These are phyloP conservation scores for Drosophila nigrodunni DNA, from an alignment of 1,140 invertebrate species.

Conservation along the genomic window DNA sequence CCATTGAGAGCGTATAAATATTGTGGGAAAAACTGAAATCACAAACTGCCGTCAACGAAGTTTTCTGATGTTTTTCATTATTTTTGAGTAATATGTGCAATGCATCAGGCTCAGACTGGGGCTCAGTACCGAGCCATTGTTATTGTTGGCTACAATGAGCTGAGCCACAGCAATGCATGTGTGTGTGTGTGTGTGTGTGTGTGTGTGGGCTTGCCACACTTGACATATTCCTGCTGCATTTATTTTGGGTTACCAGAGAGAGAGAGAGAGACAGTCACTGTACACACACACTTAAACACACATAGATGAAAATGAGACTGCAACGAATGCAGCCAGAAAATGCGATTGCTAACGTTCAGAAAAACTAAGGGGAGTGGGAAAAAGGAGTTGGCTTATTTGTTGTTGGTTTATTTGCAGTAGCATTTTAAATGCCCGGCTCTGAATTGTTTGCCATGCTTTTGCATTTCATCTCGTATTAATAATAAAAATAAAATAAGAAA, in stretches of 20 bases:
- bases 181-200: constrained; percentile 28
- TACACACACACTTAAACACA: not conserved
- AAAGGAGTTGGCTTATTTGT: constrained; percentile 6
- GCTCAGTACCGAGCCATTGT: constrained; percentile 29
- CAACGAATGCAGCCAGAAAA: constrained; percentile 17
- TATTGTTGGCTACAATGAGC: constrained; percentile 34
- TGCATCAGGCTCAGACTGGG: constrained; percentile 71
- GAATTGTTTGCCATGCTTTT: constrained; percentile 37
- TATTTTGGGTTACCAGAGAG: constrained; percentile 64
- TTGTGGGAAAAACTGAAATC: constrained; percentile 29
- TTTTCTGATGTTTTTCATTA: constrained; percentile 51
- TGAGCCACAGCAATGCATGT: constrained; percentile 14
- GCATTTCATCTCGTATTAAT: not conserved
- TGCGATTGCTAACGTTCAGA: constrained; percentile 24
- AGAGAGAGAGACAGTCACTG: constrained; percentile 6
- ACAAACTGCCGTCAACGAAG: constrained; percentile 46
- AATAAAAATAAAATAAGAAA: constrained; percentile 7
- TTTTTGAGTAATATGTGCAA: constrained; percentile 77
- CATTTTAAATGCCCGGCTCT: constrained; percentile 40
- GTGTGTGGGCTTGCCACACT: constrained; percentile 38
- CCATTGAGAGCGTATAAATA: not conserved
- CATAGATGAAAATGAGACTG: constrained; percentile 16
- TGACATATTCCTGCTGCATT: constrained; percentile 77
- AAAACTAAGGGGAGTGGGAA: not conserved
- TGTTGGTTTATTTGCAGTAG: constrained; percentile 24